Percentiles rank a stretch among this genome's conserved stretches.
Conservation (phyloP, 2,113 vertebrate genomes). For the Cacatua alba region DNA sequence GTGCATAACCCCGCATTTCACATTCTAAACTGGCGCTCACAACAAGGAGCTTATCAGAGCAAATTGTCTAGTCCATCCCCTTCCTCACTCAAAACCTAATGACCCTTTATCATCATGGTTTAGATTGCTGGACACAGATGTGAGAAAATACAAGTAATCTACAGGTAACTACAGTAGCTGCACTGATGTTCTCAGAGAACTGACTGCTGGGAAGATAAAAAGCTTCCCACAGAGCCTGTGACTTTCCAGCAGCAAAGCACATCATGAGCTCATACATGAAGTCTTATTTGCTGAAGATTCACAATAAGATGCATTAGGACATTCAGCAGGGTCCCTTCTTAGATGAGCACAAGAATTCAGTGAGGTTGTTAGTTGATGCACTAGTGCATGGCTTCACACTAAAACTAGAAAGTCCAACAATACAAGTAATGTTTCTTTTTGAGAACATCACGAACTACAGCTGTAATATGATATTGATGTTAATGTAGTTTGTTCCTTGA, state of each 20-base stretch:
- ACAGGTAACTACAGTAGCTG: slow-evolving; percentile 88
- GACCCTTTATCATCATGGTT: slow-evolving; percentile 89
- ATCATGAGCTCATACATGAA: slow-evolving; percentile 95
- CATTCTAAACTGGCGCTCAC: slow-evolving; percentile 82
- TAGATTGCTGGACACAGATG: slow-evolving; percentile 89
- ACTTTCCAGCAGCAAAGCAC: slow-evolving; percentile 91
- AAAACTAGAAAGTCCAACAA: slow-evolving; percentile 53
- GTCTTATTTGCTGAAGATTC: slow-evolving; percentile 87
- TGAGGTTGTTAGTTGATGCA: slow-evolving; percentile 79
- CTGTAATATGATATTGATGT: slow-evolving; percentile 27
- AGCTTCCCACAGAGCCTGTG: slow-evolving; percentile 93
- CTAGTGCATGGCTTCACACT: slow-evolving; percentile 72
- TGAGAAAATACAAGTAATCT: slow-evolving; percentile 92
- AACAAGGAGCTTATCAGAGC: slow-evolving; percentile 88
- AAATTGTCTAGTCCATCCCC: slow-evolving; percentile 86
- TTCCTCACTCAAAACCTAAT: slow-evolving; percentile 90
- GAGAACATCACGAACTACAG: not conserved
- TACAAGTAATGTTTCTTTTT: slow-evolving; percentile 41
- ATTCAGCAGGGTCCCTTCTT: slow-evolving; percentile 81
- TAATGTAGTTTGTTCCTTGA: slow-evolving; percentile 31
- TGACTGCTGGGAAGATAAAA: slow-evolving; percentile 98
- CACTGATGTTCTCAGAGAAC: slow-evolving; percentile 91
- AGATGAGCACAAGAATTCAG: slow-evolving; percentile 76
- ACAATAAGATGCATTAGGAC: slow-evolving; percentile 85
- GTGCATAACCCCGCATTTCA: slow-evolving; percentile 75